Base-by-base conservation (phyloP, 2,797 vertebrate species). In the Podarcis siculus region DNA sequence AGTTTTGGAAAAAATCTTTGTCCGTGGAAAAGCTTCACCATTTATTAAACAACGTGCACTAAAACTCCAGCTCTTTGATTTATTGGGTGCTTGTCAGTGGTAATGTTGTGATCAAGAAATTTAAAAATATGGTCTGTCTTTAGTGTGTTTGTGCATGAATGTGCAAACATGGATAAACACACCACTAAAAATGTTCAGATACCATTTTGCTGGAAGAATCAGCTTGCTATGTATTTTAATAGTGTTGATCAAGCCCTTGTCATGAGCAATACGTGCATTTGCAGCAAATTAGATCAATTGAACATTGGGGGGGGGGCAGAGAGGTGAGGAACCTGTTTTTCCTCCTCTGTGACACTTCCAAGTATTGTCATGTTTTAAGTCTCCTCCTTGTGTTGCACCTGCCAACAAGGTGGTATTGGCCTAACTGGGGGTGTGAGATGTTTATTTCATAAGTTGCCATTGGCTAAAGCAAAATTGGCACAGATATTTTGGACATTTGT, bases 91-190 rank as follows among this genome's bases (percentile, higher is more conserved):
- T 12, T 64, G 87, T 94, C 80, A 90, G 82, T 64, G 91, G 75
- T 90, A 30, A 32, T 94, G 81, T 90, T 93, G 86, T 92, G 91
- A 90, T 91, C 90, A 92, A 86, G 23, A 80, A 80, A 42, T 35
- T 10, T 81, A 49, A 91, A 90, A 88, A 15, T 5, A 10, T 85
- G 76, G 39, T 72, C 42, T 93, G 86, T 90, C 91, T 82, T 88
- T 85, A 82, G n/a, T 58, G 9, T 61, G 1, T 71, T 55, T 49
- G n/a, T 61, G 32, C 73, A 37, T 3, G 3, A 21, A 80, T 55
- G 49, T 15, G 49, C 49, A 55, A 55, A 55, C 49, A 55, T 73
- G 32, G 25, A 64, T 66, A 27, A 37, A 35, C 89, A 67, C 32
- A 75, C 76, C n/a, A 37, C 4, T 86, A 71, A 87, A 90, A 88